Evolutionary conservation across 1,140 invertebrate species (phyloP), one percentile per base, ranked within the genome.

Genomic region (Carcinoscorpius rotundicauda): DNA sequence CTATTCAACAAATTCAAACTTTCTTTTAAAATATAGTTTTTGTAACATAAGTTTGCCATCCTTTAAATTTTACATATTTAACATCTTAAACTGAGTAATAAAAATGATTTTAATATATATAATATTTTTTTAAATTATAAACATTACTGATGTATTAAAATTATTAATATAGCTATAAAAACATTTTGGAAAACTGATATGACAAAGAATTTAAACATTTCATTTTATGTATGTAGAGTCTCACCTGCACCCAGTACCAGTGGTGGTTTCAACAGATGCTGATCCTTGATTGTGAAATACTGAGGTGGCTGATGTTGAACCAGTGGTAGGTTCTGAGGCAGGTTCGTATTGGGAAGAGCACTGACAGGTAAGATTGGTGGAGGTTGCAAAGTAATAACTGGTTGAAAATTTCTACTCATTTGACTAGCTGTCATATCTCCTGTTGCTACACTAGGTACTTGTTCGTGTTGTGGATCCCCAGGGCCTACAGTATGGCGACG

Each of bases 401-500:
- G 48, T 61, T 61, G 48, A 61, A 49, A 61, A 29, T 29, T 29
- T 29, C 29, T 29, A 29, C 29, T 29, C 29, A 29, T 29, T 29
- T 29, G 29, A 29, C 29, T 29, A 73, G 61, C 74, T 73, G 48
- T 68, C 70, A 29, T 72, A 72, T 50, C 73, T 72, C 51, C 74
- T 72, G 64, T 74, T 73, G 69, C 29, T 69, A 49, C 52, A 69
- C 60, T 61, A 56, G 57, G 70, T 29, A 29, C 29, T 29, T 29
- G 29, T 29, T 82, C 60, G 87, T 84, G 79, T 29, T 29, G 29
- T 29, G 29, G 29, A 29, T 94, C 89, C 5, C 91, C 91, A 6
- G 93, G 91, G 4, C 93, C 92, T 9, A 97, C 91, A 0, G 93
- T 97, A 75, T 97, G 93, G 60, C 93, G 81, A 64, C 93, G 79